Base-by-base conservation (phyloP, 2,888 invertebrate species). In the Agrenia bidenticulata region DNA sequence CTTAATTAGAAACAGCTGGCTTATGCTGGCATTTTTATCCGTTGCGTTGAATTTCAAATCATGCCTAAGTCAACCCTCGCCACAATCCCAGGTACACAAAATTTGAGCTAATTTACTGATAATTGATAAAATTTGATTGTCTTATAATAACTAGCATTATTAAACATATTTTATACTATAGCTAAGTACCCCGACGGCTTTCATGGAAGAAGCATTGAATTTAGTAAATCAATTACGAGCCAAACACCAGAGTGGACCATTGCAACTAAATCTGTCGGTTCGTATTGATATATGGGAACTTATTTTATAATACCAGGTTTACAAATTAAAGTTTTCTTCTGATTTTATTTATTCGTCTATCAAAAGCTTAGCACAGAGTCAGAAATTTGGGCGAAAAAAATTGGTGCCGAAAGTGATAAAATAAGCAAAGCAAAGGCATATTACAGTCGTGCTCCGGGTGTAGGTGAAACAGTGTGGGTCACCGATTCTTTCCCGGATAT, bases 401-500 rank as follows among this genome's bases (percentile, higher is more conserved):
- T 39, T 1, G 60, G 21, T 5, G 39, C n/a, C 1, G 50, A 60
- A 11, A 50, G 50, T 1, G 39, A 60, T 2, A 32, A 60, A 23
- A n/a, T 13, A 0, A 23, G 24, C 0, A 51, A 60, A 37, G 23
- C 51, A 2, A n/a, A 15, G n/a, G 37, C 51, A 23, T 15, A 11
- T 11, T 51, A 60, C 37, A 37, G 51, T n/a, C 9, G n/a, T 9
- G 24, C n/a, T 1, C 15, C 32, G n/a, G 51, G 37, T 37, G 7
- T 21, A 4, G 60, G 60, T 0, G 60, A 60, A 32, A 60, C 49
- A 15, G 23, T 60, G 23, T 50, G 60, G 32, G 32, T 32, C 32
- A 32, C 32, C 32, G 32, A 32, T 32, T 32, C 32, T 11, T 7
- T 32, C 5, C 32, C 32, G 4, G 32, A 32, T 4, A 11, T 32